Evolutionary conservation across 2,113 vertebrate species (phyloP).

Genomic region (Dunckerocampus dactyliophorus): DNA sequence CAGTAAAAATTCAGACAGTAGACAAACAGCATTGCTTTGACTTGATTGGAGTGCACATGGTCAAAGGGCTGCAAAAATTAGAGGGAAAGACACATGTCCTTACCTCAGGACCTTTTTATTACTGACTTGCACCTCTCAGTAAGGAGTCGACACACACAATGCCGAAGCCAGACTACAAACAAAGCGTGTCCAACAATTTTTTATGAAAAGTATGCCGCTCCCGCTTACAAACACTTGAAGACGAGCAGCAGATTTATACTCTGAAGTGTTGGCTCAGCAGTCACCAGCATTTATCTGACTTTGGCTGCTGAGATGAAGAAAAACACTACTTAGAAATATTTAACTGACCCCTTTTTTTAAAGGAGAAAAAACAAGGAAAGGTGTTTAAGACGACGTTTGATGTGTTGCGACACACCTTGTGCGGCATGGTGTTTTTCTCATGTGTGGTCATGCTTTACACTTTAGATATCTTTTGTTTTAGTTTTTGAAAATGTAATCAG

Average conservation of each 20-base stretch:
- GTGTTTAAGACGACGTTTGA: background rate
- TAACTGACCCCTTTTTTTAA: background rate
- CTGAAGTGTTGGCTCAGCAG: background rate
- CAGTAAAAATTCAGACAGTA: no score
- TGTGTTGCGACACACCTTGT: background rate
- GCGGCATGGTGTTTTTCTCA: slow-evolving; percentile 55
- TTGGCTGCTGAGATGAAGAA: background rate
- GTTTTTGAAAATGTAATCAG: slow-evolving; percentile 40
- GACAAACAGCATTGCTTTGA: no score
- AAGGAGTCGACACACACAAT: no score
- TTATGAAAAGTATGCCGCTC: no score
- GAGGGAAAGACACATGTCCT: no score
- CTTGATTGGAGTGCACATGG: no score
- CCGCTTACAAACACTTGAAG: background rate
- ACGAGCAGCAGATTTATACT: background rate
- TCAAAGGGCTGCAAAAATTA: no score
- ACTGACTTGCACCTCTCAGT: no score
- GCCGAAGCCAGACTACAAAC: no score
- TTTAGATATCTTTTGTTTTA: slow-evolving; percentile 50
- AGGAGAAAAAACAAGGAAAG: background rate
- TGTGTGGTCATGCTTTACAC: slow-evolving; percentile 56
- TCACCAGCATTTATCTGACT: background rate
- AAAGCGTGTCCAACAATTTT: no score
- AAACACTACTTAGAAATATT: background rate
- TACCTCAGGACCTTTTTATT: no score